A percentile compares a stretch with the other conserved stretches of the same genome.
phyloP scores from a whole-genome alignment of 2,797 vertebrate species.

The Siniperca obscura region DNA sequence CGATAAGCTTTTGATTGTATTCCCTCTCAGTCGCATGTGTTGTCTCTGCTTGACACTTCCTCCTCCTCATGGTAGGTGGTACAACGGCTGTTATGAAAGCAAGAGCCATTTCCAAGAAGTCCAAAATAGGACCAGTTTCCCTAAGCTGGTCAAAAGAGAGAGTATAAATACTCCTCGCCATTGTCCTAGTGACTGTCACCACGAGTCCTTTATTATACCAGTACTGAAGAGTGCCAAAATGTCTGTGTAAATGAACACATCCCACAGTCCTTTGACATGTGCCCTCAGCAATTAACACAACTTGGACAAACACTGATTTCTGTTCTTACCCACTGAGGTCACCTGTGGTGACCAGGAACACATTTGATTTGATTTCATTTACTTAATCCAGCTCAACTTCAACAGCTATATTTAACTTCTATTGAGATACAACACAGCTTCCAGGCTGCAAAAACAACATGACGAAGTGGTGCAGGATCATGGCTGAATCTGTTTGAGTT shows the following conservation, averaged over 20 bases:
- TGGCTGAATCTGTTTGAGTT: constrained; percentile 5
- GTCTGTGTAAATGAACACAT: constrained; percentile 15
- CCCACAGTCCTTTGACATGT: neutral
- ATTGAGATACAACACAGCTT: neutral
- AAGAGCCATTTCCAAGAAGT: constrained; percentile 64
- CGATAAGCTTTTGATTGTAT: constrained; percentile 51
- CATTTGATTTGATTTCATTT: constrained; percentile 1
- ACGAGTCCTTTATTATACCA: constrained; percentile 1
- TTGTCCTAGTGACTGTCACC: constrained; percentile 18
- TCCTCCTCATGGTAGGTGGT: constrained; percentile 73
- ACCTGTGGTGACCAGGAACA: constrained; percentile 3
- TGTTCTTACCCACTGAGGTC: neutral
- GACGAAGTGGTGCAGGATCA: neutral
- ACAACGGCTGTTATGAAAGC: constrained; percentile 77
- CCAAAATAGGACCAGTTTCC: constrained; percentile 47
- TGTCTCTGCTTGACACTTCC: constrained; percentile 83
- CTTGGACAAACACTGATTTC: neutral
- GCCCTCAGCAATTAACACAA: constrained; percentile 13
- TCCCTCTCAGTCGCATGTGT: constrained; percentile 76
- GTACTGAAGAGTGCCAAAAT: neutral
- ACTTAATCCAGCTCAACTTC: neutral
- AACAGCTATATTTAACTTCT: neutral
- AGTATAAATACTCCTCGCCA: constrained; percentile 30
- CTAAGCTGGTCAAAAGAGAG: constrained; percentile 44
- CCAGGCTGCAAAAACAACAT: constrained; percentile 1